Percentiles rank a stretch among this genome's conserved stretches.
phyloP scores from a whole-genome alignment of 2,797 vertebrate species.

The Zenarchopterus dispar region DNA sequence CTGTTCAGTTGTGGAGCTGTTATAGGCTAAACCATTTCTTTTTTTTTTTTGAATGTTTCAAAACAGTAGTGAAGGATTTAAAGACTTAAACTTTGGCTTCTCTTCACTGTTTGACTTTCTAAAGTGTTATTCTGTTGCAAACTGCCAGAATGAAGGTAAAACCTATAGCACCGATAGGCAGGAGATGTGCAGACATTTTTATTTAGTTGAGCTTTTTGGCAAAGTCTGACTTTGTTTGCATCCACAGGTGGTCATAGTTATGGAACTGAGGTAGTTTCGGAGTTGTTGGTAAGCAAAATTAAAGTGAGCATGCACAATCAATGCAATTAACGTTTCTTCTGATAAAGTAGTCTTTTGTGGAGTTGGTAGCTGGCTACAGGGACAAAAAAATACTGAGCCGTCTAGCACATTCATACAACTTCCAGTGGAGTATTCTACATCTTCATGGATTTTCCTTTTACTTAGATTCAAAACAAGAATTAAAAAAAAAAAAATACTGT shows the following conservation, averaged over 20 bases:
- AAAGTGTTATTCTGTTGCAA: not conserved
- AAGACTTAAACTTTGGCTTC: not conserved
- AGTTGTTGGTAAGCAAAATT: conserved; percentile 17
- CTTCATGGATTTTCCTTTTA: no score
- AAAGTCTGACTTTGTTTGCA: not conserved
- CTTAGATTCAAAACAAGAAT: no score
- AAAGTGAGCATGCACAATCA: conserved; percentile 5
- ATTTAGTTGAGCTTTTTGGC: not conserved
- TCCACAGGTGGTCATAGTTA: conserved; percentile 19
- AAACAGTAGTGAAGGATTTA: not conserved
- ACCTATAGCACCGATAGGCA: conserved; percentile 18
- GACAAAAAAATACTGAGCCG: not conserved
- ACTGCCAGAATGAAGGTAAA: no score
- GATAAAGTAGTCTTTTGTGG: no score
- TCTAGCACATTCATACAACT: no score
- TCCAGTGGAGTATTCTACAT: no score
- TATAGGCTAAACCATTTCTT: not conserved
- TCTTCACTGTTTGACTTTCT: not conserved
- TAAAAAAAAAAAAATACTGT: not conserved
- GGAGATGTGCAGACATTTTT: not conserved
- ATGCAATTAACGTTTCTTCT: no score
- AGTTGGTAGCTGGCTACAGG: no score
- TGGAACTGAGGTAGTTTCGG: conserved; percentile 1
- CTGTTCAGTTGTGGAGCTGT: not conserved
- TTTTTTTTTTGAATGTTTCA: no score